Conservation (phyloP, 2,113 vertebrate genomes). For the Salminus brasiliensis region DNA sequence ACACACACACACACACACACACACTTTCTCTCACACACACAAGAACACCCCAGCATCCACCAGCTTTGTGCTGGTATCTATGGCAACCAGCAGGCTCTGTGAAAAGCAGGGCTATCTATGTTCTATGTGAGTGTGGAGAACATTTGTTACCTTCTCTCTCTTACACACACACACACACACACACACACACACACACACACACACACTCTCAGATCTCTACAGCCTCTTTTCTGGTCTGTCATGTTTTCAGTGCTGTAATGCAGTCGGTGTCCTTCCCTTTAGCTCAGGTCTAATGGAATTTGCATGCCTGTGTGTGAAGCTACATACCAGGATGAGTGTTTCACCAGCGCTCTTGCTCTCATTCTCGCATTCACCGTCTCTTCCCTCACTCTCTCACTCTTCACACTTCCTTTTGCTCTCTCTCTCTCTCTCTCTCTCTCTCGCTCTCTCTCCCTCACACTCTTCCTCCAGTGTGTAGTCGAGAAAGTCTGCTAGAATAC, state of each 20-base stretch:
- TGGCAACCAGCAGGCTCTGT: constrained; percentile 70
- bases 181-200: no score
- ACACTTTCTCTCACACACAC: neutral
- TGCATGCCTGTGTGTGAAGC: neutral
- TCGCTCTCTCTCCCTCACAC: neutral
- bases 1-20: neutral
- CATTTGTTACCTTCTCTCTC: no score
- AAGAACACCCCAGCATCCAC: constrained; percentile 16
- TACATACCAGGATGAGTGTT: neutral
- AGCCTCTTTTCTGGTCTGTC: constrained; percentile 14
- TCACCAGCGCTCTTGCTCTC: neutral
- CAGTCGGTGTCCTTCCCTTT: constrained; percentile 57
- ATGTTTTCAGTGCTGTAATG: constrained; percentile 62
- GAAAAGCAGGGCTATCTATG: constrained; percentile 47
- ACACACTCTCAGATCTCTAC: neutral
- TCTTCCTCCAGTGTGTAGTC: neutral
- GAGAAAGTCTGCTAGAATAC: constrained; percentile 2
- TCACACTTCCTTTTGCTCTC: neutral
- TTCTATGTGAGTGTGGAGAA: constrained; percentile 20
- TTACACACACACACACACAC: no score
- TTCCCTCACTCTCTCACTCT: neutral
- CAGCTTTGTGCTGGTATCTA: constrained; percentile 66
- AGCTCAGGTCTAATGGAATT: constrained; percentile 60
- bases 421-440: neutral
- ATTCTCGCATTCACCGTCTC: neutral